A percentile compares a stretch with the other conserved stretches of the same genome.
phyloP scores from a whole-genome alignment of 2,113 vertebrate genomes.

The Elephas maximus region DNA sequence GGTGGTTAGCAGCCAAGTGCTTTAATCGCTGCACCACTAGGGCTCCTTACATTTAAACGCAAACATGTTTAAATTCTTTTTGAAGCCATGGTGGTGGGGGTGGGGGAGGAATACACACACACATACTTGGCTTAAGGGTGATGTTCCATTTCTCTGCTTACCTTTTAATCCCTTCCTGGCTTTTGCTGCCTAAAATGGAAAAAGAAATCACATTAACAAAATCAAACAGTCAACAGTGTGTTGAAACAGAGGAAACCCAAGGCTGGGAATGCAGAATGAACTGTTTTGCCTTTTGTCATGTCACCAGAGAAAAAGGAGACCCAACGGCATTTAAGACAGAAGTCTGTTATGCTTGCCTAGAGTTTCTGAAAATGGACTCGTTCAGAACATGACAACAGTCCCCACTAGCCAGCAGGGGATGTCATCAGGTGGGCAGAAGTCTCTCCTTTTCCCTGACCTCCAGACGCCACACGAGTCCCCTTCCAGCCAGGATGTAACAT shows the following conservation, averaged over 20 bases:
- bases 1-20: no score
- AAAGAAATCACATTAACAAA: slow-evolving; percentile 68
- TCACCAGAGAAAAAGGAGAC: background rate
- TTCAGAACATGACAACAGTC: background rate
- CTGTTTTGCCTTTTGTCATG: background rate
- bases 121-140: background rate
- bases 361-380: slow-evolving; percentile 1
- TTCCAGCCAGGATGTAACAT: background rate
- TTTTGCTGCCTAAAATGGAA: slow-evolving; percentile 87
- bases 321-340: background rate
- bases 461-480: background rate
- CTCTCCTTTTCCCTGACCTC: background rate
- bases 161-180: slow-evolving; percentile 87
- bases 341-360: background rate
- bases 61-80: background rate
- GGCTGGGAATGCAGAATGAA: background rate
- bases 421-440: background rate
- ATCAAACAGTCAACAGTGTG: background rate
- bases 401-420: background rate
- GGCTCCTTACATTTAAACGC: background rate
- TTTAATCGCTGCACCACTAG: no score
- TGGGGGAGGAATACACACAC: background rate
- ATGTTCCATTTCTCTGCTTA: slow-evolving; percentile 74
- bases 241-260: background rate
- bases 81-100: background rate